Percentiles rank a stretch among this genome's conserved stretches.
These are phyloP conservation scores for Metridium senile DNA, from an alignment of 92 coral and sea anemone species.

Conservation along the genomic window DNA sequence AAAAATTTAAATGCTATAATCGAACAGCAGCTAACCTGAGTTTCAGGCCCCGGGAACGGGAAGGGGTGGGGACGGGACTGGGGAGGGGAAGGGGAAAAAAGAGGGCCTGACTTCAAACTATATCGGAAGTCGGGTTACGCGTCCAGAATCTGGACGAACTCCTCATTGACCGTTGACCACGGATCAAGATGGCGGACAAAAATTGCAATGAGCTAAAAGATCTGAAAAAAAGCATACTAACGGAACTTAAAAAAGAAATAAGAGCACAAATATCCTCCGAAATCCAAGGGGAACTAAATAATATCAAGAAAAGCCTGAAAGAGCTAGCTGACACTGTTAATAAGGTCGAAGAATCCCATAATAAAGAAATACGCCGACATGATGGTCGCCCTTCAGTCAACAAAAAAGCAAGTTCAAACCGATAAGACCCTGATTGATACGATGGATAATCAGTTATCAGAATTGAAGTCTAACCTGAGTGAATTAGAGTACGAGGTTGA, in stretches of 20 bases:
- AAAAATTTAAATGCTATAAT: no score
- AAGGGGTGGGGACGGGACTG: no score
- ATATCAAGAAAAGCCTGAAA: not conserved
- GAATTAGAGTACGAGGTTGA: slow-evolving; percentile 4
- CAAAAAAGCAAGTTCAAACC: slow-evolving; percentile 1
- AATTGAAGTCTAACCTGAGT: not conserved
- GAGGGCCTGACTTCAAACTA: no score
- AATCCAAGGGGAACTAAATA: not conserved
- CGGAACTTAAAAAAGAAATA: not conserved
- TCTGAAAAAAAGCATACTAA: not conserved
- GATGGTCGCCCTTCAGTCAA: not conserved
- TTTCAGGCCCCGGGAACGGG: no score
- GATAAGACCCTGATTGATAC: not conserved
- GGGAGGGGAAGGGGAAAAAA: no score
- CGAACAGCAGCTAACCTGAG: no score
- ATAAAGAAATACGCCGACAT: not conserved
- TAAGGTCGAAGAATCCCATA: slow-evolving; percentile 1
- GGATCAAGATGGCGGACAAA: not conserved
- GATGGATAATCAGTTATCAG: not conserved
- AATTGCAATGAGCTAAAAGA: not conserved
- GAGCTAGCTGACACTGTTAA: not conserved
- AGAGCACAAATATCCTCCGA: not conserved
- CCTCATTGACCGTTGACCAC: no score
- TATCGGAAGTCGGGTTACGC: no score
- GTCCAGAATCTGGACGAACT: no score